Percentiles rank a stretch among this genome's conserved stretches.
phyloP scores from a whole-genome alignment of 2,888 invertebrate species.

The Eumacrocentrus americanus region DNA sequence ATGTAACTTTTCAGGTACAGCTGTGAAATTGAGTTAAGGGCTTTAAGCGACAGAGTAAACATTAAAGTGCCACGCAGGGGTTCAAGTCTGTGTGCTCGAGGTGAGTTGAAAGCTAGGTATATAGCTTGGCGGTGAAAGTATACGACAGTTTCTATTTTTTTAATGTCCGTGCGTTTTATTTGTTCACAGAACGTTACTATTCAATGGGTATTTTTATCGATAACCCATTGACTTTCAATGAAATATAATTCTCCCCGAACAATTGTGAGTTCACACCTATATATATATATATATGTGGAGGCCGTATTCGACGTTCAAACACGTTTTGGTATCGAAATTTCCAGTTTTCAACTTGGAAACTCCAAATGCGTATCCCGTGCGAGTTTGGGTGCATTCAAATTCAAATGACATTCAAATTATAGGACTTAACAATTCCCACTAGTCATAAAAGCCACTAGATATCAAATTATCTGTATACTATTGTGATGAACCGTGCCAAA shows the following conservation, averaged over 20 bases:
- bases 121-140: not conserved
- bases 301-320: not conserved
- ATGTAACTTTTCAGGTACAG: constrained; percentile 45
- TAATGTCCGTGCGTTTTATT: too few species aligned
- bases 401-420: constrained; percentile 41
- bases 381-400: constrained; percentile 34
- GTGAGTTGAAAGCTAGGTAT: not conserved
- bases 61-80: constrained; percentile 38
- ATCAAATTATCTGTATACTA: not conserved
- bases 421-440: constrained; percentile 32
- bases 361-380: not conserved
- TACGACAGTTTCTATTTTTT: too few species aligned
- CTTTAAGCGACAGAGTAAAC: constrained; percentile 44
- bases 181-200: too few species aligned
- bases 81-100: not conserved
- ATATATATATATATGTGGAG: too few species aligned
- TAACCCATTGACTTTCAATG: too few species aligned
- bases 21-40: constrained; percentile 50
- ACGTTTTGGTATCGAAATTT: not conserved
- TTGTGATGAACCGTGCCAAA: not conserved
- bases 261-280: too few species aligned
- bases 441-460: not conserved
- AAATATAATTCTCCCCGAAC: too few species aligned
- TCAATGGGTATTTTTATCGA: too few species aligned
- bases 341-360: not conserved